Conservation (phyloP, 2,888 invertebrate species). For the Lepidocyrtoides sp. region DNA sequence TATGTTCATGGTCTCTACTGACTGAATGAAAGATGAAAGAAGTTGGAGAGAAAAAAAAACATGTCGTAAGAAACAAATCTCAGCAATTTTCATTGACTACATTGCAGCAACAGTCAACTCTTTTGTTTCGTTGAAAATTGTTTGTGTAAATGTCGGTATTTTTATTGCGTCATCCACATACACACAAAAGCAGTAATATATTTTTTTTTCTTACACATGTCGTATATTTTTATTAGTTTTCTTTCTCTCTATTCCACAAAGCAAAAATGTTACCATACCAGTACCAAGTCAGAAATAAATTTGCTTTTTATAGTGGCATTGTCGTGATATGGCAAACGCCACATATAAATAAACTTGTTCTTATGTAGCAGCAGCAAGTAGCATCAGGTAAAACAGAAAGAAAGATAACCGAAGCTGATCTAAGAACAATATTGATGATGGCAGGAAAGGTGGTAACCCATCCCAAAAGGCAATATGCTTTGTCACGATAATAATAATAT, state of each 20-base stretch:
- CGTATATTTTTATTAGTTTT: constrained; percentile 22
- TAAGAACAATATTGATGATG: constrained; percentile 63
- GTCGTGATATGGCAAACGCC: constrained; percentile 1
- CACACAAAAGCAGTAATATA: neutral
- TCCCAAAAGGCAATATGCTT: constrained; percentile 54
- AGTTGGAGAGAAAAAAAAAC: neutral
- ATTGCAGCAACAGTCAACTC: constrained; percentile 23
- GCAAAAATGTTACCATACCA: constrained; percentile 7
- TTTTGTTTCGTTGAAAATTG: neutral
- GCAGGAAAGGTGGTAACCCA: constrained; percentile 52
- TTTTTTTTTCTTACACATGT: neutral
- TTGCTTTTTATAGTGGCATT: neutral
- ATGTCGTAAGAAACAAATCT: neutral
- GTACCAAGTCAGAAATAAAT: constrained; percentile 6
- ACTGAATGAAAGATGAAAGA: too few relatives aligned
- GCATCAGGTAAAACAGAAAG: constrained; percentile 9
- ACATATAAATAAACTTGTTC: constrained; percentile 13
- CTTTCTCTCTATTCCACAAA: neutral
- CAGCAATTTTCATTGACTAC: neutral
- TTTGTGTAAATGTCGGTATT: constrained; percentile 11
- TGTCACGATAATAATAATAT: constrained; percentile 64
- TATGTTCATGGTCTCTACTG: too few relatives aligned
- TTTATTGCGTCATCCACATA: neutral
- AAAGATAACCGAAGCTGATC: constrained; percentile 6
- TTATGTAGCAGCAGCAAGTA: neutral